Base-by-base conservation (phyloP, 1,140 invertebrate genomes). In the Polyergus mexicanus region DNA sequence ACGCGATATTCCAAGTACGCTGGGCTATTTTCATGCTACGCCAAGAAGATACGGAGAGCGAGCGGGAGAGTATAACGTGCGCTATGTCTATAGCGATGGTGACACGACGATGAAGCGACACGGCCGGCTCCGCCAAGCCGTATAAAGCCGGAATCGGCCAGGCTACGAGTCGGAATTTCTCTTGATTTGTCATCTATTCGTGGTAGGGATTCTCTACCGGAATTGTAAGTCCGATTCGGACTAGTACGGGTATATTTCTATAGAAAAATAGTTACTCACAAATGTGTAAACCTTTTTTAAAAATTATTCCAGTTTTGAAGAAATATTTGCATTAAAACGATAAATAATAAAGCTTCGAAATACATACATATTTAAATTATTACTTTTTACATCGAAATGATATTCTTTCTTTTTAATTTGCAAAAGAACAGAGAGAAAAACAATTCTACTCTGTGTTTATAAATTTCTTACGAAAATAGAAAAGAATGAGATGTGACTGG, bases 11-110 rank as follows among this genome's bases (percentile, higher is more conserved):
- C 91, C 91, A 87, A 92, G 91, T 91, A 92, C 86, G 88, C 86
- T 86, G 54, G 86, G 86, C 89, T 88, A 91, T 92, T 92, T 92
- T 92, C 91, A 92, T 86, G 91, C 88, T 90, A 91, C 88, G 81
- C 83, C 71, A 85, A 83, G 86, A 90, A 90, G 85, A 87, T 78
- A 88, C 83, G 78, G 54, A 32, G 80, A 87, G 58, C 78, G 77
- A 74, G 38, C 25, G 65, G 3, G 38, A 35, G 66, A 56, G 77
- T 16, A 22, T 19, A 54, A 47, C 81, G 51, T 87, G 81, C 88
- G 77, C 69, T 69, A 76, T 71, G 56, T 60, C 80, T 85, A 19
- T 65, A 63, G 77, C 51, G 35, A 44, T 54, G 76, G 66, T 77
- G 87, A 81, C 87, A 72, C 60, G 77, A 76, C 80, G 80, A 56